Base-by-base conservation (phyloP, 2,888 invertebrate genomes). In the Pherbina coryleti region DNA sequence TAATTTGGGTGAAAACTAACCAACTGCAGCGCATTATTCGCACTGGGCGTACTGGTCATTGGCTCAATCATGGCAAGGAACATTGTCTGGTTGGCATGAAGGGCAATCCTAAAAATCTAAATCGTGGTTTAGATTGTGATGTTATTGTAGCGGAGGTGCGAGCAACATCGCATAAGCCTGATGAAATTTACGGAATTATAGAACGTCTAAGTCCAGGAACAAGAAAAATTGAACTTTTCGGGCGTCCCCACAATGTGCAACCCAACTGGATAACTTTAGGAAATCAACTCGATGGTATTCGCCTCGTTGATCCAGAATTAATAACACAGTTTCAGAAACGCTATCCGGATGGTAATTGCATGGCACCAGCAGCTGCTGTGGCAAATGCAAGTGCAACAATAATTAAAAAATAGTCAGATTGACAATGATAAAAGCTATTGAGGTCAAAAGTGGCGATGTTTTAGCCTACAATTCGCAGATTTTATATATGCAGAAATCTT, bases 1-100 rank as follows among this genome's bases (percentile, higher is more conserved):
- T 99, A 57, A 98, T 99, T 84, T 99, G 99, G 99, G 98, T 99
- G 75, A 99, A 99, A 91, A 99, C 98, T 0, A 99, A 99, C 90
- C 99, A 99, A 88, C 90, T 99, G 79, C 99, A 99, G 88, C 91
- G 98, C 79, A 98, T 99, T 84, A 99, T 99, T 84, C 92, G 98
- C 44, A 99, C 99, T 0, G 99, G 99, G 0, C 92, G 98, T 75
- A 98, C 98, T 0, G 98, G 99, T 0, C 99, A 99, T 90, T 99
- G 99, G 99, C 91, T 99, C 34, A 99, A 99, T 90, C 99, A 99
- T 88, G 99, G 98, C 31, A 99, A 99, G 89, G 98, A 99, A 87
- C 98, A 99, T 86, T 99, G 98, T 88, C 90, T 99, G 85, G 94
- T 98, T 3, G 98, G 98, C 8, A 97, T 98, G 93, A 99, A 99